phyloP scores from a whole-genome alignment of 2,888 invertebrate species.

The Caenorhabditis drosophilae region DNA sequence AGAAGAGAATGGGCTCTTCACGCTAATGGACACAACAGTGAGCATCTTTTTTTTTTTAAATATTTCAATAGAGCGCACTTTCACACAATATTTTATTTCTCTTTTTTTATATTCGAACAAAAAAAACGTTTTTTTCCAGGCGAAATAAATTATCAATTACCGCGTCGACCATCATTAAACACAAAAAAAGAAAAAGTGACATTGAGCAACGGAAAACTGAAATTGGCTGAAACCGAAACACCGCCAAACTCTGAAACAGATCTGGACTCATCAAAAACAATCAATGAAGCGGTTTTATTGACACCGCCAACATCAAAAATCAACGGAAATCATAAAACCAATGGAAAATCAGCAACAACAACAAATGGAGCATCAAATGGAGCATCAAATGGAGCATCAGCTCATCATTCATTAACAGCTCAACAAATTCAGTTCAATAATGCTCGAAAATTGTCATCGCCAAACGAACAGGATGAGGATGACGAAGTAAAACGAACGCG shows the following conservation, averaged over 20 bases:
- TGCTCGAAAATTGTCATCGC: constrained; percentile 20
- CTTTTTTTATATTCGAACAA: no score
- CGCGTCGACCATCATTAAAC: constrained; percentile 19
- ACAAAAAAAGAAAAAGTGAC: constrained; percentile 2
- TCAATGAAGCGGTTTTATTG: no score
- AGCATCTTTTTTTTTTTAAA: no score
- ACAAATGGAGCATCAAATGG: constrained; percentile 4
- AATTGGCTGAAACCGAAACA: constrained; percentile 1
- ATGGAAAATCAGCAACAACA: constrained; percentile 8
- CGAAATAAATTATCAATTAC: constrained; percentile 26
- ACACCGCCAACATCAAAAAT: background rate
- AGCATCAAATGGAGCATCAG: no score
- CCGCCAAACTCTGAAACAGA: no score
- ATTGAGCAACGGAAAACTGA: background rate
- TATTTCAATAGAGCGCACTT: no score
- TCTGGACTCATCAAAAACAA: no score
- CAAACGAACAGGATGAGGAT: constrained; percentile 36
- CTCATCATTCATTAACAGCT: constrained; percentile 1
- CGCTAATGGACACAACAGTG: constrained; percentile 36
- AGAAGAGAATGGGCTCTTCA: constrained; percentile 38
- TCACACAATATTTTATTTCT: no score
- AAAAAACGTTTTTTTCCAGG: constrained; percentile 22
- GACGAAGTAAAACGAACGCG: no score
- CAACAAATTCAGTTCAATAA: background rate
- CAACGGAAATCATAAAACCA: constrained; percentile 12